phyloP scores from a whole-genome alignment of 2,113 vertebrate species.

The Lepus europaeus region DNA sequence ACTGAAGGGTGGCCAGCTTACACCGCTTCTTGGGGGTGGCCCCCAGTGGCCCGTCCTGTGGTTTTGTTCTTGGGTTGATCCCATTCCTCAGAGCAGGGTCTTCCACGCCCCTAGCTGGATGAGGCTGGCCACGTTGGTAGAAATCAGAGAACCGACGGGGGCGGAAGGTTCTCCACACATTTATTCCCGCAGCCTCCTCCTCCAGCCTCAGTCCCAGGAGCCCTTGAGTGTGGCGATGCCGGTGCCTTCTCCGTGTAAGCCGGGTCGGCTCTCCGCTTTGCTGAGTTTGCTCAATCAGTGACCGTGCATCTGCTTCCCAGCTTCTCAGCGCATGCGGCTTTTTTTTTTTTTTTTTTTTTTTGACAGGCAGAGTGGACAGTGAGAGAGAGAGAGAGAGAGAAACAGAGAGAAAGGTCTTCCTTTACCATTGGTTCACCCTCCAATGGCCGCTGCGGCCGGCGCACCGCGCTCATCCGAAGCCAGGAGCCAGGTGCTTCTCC shows the following conservation, averaged over 20 bases:
- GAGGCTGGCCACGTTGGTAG: not conserved
- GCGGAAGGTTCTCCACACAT: too few species aligned
- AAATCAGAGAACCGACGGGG: not conserved
- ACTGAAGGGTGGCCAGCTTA: not conserved
- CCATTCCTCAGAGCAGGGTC: not conserved
- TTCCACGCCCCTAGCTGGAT: not conserved
- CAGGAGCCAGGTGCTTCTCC: too few species aligned
- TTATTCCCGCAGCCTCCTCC: not conserved
- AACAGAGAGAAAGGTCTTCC: too few species aligned
- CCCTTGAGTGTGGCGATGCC: not conserved
- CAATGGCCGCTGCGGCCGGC: too few species aligned
- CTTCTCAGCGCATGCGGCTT: not conserved
- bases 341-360: not conserved
- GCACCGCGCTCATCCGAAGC: too few species aligned
- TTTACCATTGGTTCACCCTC: too few species aligned
- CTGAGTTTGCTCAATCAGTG: not conserved
- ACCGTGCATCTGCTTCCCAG: not conserved
- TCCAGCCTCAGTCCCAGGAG: not conserved
- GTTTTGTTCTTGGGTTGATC: not conserved
- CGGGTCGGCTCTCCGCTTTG: not conserved
- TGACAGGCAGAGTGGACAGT: too few species aligned
- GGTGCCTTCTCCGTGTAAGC: not conserved
- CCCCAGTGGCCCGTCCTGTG: too few species aligned
- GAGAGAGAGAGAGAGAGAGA: too few species aligned
- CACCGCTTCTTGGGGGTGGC: not conserved